Percentiles rank a stretch among this genome's conserved stretches.
Evolutionary conservation across 2,888 invertebrate genomes (phyloP).

Genomic region (Spodoptera picta): DNA sequence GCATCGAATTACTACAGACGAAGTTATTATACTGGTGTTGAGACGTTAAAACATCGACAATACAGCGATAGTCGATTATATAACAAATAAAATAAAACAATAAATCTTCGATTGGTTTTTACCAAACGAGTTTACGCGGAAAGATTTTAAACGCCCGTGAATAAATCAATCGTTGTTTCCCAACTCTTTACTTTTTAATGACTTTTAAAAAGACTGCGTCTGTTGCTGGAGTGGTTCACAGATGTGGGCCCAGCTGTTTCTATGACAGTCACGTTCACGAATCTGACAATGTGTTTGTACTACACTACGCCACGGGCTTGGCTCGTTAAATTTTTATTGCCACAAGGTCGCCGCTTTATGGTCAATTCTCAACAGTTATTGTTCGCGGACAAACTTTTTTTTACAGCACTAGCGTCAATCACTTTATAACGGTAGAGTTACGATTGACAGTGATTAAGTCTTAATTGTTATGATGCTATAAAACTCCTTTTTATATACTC

Average conservation of each 20-base stretch:
- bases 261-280: conserved; percentile 85
- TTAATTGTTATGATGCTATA: conserved; percentile 84
- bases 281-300: conserved; percentile 81
- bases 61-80: conserved; percentile 27
- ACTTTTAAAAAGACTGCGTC: conserved; percentile 53
- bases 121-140: conserved; percentile 43
- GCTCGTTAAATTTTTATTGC: conserved; percentile 89
- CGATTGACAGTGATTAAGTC: conserved; percentile 84
- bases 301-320: conserved; percentile 76
- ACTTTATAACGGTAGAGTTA: conserved; percentile 78
- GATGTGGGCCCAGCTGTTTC: conserved; percentile 83
- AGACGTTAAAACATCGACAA: conserved; percentile 32
- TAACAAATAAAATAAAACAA: conserved; percentile 47
- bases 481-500: conserved; percentile 76
- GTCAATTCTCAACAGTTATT: conserved; percentile 88
- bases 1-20: conserved; percentile 41
- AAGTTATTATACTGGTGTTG: conserved; percentile 33
- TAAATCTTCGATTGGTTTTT: conserved; percentile 52
- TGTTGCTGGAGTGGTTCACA: conserved; percentile 63
- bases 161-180: conserved; percentile 72
- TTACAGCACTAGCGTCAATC: conserved; percentile 79
- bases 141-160: conserved; percentile 55
- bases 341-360: conserved; percentile 89
- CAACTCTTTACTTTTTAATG: conserved; percentile 74
- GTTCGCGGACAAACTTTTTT: conserved; percentile 83